These are phyloP conservation scores for Dryobotodes eremita DNA, from an alignment of 2,888 invertebrate species.

Conservation along the genomic window DNA sequence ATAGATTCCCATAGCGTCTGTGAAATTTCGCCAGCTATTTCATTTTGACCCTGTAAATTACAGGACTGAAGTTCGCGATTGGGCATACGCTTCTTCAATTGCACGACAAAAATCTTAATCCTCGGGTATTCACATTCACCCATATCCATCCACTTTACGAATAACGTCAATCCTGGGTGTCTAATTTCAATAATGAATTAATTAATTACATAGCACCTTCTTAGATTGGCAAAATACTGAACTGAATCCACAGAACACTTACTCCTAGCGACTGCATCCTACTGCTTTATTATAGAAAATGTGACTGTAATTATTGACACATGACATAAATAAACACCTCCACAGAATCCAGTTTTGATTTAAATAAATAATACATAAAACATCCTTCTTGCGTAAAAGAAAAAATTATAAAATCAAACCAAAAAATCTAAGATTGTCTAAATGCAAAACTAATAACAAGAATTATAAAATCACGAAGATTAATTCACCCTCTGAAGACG, in stretches of 20 bases:
- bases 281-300: not conserved
- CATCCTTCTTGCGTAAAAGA: not conserved
- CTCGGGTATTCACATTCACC: not conserved
- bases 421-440: slow-evolving; percentile 19
- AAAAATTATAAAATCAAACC: not conserved
- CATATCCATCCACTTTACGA: not conserved
- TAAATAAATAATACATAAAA: not conserved
- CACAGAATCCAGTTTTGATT: not conserved
- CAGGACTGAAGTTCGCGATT: not conserved
- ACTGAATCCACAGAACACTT: no score
- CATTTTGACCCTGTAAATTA: not conserved
- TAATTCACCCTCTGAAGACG: slow-evolving; percentile 6
- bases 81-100: not conserved
- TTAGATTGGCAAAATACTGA: slow-evolving; percentile 1
- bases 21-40: not conserved
- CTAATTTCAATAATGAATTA: not conserved
- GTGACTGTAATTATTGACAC: slow-evolving; percentile 10
- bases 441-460: not conserved
- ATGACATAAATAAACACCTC: slow-evolving; percentile 6
- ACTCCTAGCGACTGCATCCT: not conserved
- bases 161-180: not conserved
- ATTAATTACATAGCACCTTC: not conserved
- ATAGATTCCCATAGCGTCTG: no score
- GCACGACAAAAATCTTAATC: not conserved
- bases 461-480: not conserved